Base-by-base conservation (phyloP, 2,113 vertebrate genomes). In the Sarotherodon lohbergeri region DNA sequence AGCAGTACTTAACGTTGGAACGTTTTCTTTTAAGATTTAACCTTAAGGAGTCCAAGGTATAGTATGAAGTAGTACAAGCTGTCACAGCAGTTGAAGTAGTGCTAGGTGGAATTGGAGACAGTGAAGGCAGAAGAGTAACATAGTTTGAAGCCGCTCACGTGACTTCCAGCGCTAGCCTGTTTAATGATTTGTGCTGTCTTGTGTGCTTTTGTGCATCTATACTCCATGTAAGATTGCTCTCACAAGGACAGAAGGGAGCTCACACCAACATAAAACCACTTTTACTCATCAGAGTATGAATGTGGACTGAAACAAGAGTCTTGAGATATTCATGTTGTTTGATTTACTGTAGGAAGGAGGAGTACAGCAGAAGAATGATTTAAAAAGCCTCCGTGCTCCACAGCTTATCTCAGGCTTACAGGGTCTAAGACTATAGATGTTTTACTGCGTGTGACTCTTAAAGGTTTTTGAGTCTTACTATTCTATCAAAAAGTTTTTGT, bases 321-420 rank as follows among this genome's bases (percentile, higher is more conserved):
- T 11, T 11, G 6, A 19, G 13, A 78, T 4, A 34, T 50, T 2
- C 5, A 32, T 24, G 8, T 76, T 80, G 4, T 39, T 48, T 76
- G 27, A 50, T 50, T 50, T 27, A 4, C 41, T 19, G n/a, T 82
- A 4, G 43, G 12, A 71, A 29, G 41, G 63, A 63, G 12, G 6
- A 52, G n/a, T 27, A 5, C 16, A 55, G 84, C 24, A 56, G 80
- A 73, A 66, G 88, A 73, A 54, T 41, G 50, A 85, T 78, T 84
- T 90, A 90, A 88, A 94, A 94, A 93, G 91, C 92, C 87, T 92
- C 89, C 90, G 94, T 94, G 85, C 94, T 84, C 80, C 63, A 12
- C 16, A 80, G 84, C 82, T 96, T 93, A 96, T 96, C 96, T 93
- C 83, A 82, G 87, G 85, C 86, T 95, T 94, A 93, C 73, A 56